Conservation (phyloP, 1,140 invertebrate genomes). For the Scaptomyza montana region DNA sequence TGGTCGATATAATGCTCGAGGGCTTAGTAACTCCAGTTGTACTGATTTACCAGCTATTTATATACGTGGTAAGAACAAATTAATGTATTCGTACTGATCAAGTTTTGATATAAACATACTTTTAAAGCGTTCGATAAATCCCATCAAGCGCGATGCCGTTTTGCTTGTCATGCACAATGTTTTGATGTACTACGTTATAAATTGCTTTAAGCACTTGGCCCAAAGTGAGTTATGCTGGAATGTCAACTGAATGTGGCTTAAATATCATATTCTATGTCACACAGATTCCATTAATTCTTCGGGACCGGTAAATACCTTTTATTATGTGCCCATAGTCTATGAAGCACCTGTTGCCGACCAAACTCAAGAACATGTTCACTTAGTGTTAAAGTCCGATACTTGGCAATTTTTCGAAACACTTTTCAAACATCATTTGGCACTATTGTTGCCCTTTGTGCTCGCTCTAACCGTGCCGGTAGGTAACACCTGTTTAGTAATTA, state of each 20-base stretch:
- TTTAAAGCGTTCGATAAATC: conserved; percentile 39
- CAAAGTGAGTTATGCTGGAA: conserved; percentile 37
- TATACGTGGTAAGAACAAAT: conserved; percentile 26
- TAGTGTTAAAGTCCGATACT: conserved; percentile 30
- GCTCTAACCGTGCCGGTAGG: conserved; percentile 56
- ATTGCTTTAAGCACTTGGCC: conserved; percentile 60
- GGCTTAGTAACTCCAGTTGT: conserved; percentile 36
- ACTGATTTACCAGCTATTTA: conserved; percentile 25
- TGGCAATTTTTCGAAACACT: conserved; percentile 59
- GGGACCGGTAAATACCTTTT: conserved; percentile 59
- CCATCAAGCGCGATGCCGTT: conserved; percentile 50
- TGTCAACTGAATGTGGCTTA: no score
- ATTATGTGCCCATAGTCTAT: conserved; percentile 56
- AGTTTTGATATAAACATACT: not conserved
- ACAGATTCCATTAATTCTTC: conserved; percentile 40
- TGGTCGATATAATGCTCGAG: conserved; percentile 47
- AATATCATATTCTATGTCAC: not conserved
- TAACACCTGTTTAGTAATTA: not conserved
- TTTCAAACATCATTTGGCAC: conserved; percentile 58
- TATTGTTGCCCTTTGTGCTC: conserved; percentile 55
- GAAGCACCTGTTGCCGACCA: conserved; percentile 16
- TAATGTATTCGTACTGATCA: not conserved
- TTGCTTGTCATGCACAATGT: conserved; percentile 54
- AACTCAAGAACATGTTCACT: conserved; percentile 24
- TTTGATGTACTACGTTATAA: conserved; percentile 54